Evolutionary conservation across 2,888 invertebrate species (phyloP).

Genomic region (Eupithecia subfuscata): DNA sequence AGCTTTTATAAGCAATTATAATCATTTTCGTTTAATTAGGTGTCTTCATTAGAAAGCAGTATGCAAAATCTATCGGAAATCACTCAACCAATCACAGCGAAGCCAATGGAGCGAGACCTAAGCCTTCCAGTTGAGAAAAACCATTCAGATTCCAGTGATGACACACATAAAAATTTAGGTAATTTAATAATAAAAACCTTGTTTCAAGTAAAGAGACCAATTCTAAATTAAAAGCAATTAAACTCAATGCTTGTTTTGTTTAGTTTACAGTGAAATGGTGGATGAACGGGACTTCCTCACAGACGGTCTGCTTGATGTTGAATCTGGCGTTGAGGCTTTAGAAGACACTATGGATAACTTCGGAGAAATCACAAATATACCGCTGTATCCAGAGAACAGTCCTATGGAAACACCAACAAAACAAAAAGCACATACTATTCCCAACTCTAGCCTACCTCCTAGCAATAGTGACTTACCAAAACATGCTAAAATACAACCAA

Average conservation of each 20-base stretch:
- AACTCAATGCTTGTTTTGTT: conserved; percentile 34
- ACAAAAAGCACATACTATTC: conserved; percentile 43
- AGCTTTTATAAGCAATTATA: background rate
- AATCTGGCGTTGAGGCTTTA: conserved; percentile 80
- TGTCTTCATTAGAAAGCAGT: conserved; percentile 79
- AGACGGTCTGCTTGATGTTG: conserved; percentile 73
- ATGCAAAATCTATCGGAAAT: conserved; percentile 80
- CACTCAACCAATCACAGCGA: conserved; percentile 77
- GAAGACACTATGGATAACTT: conserved; percentile 76
- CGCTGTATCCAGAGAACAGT: conserved; percentile 45
- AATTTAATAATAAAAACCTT: conserved; percentile 39
- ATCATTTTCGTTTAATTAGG: conserved; percentile 53
- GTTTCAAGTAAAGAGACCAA: background rate
- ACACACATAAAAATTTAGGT: conserved; percentile 79
- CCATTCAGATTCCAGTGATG: conserved; percentile 74
- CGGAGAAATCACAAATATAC: conserved; percentile 58
- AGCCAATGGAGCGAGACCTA: conserved; percentile 65
- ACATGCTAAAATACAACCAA: conserved; percentile 35
- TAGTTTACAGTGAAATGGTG: conserved; percentile 62
- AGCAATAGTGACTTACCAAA: conserved; percentile 61
- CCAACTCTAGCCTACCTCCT: conserved; percentile 65
- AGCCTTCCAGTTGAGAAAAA: conserved; percentile 62
- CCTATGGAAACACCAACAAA: conserved; percentile 45
- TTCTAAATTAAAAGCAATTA: background rate
- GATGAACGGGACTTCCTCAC: conserved; percentile 61